phyloP scores from a whole-genome alignment of 2,113 vertebrate genomes.

The Regulus satrapa region DNA sequence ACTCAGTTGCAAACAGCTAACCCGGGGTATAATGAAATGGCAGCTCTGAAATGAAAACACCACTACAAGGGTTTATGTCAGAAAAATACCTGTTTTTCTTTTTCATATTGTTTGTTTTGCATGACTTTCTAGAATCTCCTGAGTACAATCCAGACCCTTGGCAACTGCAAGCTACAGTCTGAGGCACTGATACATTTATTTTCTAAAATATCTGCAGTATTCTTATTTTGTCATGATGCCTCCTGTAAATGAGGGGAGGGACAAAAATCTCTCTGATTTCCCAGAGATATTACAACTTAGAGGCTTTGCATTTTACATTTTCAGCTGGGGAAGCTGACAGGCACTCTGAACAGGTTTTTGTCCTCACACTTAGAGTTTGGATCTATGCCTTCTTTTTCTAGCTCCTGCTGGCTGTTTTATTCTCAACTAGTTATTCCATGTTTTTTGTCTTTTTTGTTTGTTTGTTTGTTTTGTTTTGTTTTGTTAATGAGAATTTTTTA shows the following conservation, averaged over 20 bases:
- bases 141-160: neutral
- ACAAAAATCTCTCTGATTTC: neutral
- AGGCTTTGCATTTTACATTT: slow-evolving; percentile 11
- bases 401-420: neutral
- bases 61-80: fast-evolving
- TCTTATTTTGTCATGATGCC: neutral
- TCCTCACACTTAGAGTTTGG: slow-evolving; percentile 61
- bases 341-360: slow-evolving; percentile 15
- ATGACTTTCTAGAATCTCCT: neutral
- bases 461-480: too few relatives aligned
- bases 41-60: neutral
- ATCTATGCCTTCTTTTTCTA: slow-evolving; percentile 28
- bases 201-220: neutral
- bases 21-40: neutral
- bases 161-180: neutral
- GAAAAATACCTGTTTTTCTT: neutral
- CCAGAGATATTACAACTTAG: neutral
- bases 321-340: slow-evolving; percentile 38
- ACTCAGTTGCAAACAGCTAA: neutral
- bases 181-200: neutral
- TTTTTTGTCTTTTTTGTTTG: neutral
- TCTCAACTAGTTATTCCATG: neutral
- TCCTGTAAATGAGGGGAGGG: neutral
- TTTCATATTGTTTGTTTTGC: neutral
- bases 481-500: neutral